phyloP scores from a whole-genome alignment of 1,140 invertebrate genomes.

The Zaprionus camerounensis region DNA sequence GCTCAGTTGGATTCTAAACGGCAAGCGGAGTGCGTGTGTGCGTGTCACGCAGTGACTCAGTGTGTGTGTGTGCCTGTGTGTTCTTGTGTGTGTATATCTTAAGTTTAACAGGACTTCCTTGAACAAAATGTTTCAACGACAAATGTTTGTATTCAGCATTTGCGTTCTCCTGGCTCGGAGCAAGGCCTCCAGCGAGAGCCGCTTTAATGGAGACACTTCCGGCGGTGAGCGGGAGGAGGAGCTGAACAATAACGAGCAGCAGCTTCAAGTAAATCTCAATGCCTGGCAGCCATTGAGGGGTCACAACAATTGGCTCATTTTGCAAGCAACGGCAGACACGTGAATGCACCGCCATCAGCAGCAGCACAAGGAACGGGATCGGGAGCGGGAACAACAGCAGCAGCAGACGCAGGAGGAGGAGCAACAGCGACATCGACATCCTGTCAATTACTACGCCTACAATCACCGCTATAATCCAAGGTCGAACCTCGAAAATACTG shows the following conservation, averaged over 20 bases:
- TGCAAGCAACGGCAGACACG: slow-evolving; percentile 71
- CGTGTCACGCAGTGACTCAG: neutral
- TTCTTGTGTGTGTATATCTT: slow-evolving; percentile 8
- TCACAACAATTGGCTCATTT: slow-evolving; percentile 77
- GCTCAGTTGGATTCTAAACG: slow-evolving; percentile 71
- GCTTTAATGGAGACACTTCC: slow-evolving; percentile 68
- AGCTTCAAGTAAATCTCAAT: slow-evolving; percentile 61
- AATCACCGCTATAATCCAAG: slow-evolving; percentile 72
- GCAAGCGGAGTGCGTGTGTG: slow-evolving; percentile 56
- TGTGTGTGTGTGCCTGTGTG: slow-evolving; percentile 13
- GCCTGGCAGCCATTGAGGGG: slow-evolving; percentile 68
- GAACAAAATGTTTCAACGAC: slow-evolving; percentile 54
- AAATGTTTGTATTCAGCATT: slow-evolving; percentile 55
- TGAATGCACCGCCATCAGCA: slow-evolving; percentile 45
- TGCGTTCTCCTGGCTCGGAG: slow-evolving; percentile 42
- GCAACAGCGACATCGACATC: slow-evolving; percentile 53
- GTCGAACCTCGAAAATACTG: slow-evolving; percentile 24
- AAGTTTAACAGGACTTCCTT: slow-evolving; percentile 24
- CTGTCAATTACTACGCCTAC: slow-evolving; percentile 77
- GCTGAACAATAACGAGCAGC: slow-evolving; percentile 30
- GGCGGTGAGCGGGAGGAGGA: slow-evolving; percentile 22
- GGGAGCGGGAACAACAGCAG: slow-evolving; percentile 8
- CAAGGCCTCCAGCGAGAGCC: slow-evolving; percentile 36
- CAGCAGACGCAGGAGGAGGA: neutral
- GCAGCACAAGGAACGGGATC: slow-evolving; percentile 1